Conservation (phyloP, 2,113 vertebrate species). For the Paratilapia polleni region DNA sequence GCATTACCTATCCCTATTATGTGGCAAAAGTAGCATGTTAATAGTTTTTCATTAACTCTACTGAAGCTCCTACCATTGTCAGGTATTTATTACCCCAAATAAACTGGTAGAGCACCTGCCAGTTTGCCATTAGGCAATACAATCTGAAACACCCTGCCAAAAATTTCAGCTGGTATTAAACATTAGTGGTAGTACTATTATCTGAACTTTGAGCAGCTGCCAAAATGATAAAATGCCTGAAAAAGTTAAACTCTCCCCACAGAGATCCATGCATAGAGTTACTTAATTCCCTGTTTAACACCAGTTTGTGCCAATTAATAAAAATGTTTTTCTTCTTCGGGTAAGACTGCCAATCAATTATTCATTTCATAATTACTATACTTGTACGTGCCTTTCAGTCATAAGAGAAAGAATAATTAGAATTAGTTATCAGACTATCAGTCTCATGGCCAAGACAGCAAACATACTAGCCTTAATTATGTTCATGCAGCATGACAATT, state of each 20-base stretch:
- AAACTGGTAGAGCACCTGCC: background rate
- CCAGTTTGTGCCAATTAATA: slow-evolving; percentile 40
- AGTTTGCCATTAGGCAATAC: background rate
- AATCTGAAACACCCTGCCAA: slow-evolving; percentile 13
- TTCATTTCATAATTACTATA: slow-evolving; percentile 35
- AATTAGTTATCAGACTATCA: slow-evolving; percentile 35
- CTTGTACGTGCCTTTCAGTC: slow-evolving; percentile 21
- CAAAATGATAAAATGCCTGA: slow-evolving; percentile 41
- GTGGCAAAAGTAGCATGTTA: background rate
- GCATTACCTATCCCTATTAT: background rate
- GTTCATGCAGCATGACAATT: background rate
- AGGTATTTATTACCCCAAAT: background rate
- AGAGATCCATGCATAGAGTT: background rate
- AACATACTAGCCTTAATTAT: background rate
- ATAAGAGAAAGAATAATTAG: slow-evolving; percentile 13
- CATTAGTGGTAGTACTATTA: background rate
- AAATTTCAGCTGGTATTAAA: background rate
- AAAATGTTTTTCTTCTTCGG: slow-evolving; percentile 26
- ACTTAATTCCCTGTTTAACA: slow-evolving; percentile 21
- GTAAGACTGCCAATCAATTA: slow-evolving; percentile 34
- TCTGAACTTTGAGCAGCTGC: slow-evolving; percentile 24
- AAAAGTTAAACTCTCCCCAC: slow-evolving; percentile 27
- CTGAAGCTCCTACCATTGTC: background rate
- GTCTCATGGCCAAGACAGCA: slow-evolving; percentile 8
- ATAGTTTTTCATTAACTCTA: background rate